Conservation (phyloP, 1,140 invertebrate genomes). For the Cotesia chilonis region DNA sequence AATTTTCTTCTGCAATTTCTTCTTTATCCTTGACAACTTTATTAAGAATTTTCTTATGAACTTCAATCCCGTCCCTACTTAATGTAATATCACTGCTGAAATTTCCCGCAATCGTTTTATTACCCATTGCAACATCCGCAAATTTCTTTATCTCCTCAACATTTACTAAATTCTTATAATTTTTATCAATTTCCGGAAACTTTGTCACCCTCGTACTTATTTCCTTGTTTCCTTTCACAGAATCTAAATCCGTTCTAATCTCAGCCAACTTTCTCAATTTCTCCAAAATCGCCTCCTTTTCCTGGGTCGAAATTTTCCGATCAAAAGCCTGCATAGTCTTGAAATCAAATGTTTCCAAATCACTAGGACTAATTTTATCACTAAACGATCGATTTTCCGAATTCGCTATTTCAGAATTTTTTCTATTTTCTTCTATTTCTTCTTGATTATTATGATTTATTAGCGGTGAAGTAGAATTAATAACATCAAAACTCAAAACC, state of each 20-base stretch:
- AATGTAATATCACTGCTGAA: slow-evolving; percentile 64
- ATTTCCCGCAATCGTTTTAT: slow-evolving; percentile 44
- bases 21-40: slow-evolving; percentile 67
- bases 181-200: background rate
- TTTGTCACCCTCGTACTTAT: slow-evolving; percentile 28
- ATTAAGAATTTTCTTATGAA: slow-evolving; percentile 73
- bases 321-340: slow-evolving; percentile 47
- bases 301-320: slow-evolving; percentile 51
- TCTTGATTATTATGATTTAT: slow-evolving; percentile 19
- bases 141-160: slow-evolving; percentile 56
- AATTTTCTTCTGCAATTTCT: slow-evolving; percentile 57
- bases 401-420: slow-evolving; percentile 14
- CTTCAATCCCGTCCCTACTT: slow-evolving; percentile 72
- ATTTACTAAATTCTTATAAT: slow-evolving; percentile 29
- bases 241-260: slow-evolving; percentile 43
- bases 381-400: slow-evolving; percentile 39
- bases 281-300: slow-evolving; percentile 48
- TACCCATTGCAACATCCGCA: slow-evolving; percentile 48
- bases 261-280: slow-evolving; percentile 51
- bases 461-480: slow-evolving; percentile 45
- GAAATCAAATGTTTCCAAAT: slow-evolving; percentile 18
- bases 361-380: slow-evolving; percentile 1
- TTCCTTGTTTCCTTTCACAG: slow-evolving; percentile 18
- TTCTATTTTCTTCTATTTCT: background rate
- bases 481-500: slow-evolving; percentile 48